A percentile compares a stretch with the other conserved stretches of the same genome.
These are phyloP conservation scores for Drosophila merina DNA, from an alignment of 2,888 invertebrate species.

Conservation along the genomic window DNA sequence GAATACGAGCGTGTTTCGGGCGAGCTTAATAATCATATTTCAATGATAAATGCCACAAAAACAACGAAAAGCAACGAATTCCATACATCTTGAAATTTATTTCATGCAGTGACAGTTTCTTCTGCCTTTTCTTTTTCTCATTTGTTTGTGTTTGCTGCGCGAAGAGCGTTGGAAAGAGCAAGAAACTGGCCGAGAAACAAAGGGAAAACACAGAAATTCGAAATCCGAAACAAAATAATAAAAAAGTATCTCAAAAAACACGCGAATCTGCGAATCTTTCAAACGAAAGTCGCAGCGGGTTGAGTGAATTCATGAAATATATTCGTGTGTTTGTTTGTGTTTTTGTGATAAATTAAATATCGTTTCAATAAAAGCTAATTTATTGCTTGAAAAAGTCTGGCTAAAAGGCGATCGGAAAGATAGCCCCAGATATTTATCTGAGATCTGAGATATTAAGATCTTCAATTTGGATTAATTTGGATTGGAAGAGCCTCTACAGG, in stretches of 20 bases:
- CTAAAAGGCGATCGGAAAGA: too few species aligned
- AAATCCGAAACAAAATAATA: conserved; percentile 6
- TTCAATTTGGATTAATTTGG: conserved; percentile 18
- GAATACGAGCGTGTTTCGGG: not conserved
- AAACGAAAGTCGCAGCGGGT: conserved; percentile 59
- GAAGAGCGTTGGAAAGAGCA: too few species aligned
- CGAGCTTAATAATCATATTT: conserved; percentile 34
- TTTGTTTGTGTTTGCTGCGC: conserved; percentile 11
- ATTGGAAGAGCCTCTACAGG: not conserved
- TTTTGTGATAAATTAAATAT: conserved; percentile 38
- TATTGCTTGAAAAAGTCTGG: not conserved
- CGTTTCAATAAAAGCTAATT: conserved; percentile 29
- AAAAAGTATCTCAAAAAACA: conserved; percentile 42
- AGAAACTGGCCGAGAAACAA: conserved; percentile 29
- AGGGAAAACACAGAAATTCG: conserved; percentile 21
- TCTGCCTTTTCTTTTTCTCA: conserved; percentile 16
- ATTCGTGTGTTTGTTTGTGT: conserved; percentile 19
- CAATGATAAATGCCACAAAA: conserved; percentile 22
- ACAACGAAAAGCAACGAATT: conserved; percentile 32
- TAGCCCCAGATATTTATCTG: too few species aligned
- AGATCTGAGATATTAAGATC: too few species aligned
- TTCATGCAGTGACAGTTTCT: conserved; percentile 57
- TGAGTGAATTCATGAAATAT: conserved; percentile 45
- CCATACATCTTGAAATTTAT: conserved; percentile 59
- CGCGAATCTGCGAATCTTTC: conserved; percentile 61